Percentiles rank a stretch among this genome's conserved stretches.
phyloP scores from a whole-genome alignment of 92 coral and sea anemone species.

The Epizoanthus scotinus region DNA sequence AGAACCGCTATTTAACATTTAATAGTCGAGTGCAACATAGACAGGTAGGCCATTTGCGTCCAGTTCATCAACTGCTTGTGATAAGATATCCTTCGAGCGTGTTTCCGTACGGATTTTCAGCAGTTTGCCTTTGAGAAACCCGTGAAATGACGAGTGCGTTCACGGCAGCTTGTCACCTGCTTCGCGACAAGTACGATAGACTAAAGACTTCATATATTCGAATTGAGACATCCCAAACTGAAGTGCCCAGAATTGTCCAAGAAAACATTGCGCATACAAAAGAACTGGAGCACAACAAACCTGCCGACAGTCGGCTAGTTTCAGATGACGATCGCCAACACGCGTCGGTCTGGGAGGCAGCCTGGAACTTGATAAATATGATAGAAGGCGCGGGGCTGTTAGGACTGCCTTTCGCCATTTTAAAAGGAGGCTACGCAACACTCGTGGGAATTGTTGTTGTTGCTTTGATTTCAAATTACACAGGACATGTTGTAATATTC shows the following conservation, averaged over 20 bases:
- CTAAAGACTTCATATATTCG: background rate
- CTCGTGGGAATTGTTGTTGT: constrained; percentile 47
- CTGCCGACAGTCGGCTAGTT: too few species aligned
- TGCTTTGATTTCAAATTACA: constrained; percentile 60
- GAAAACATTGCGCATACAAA: background rate
- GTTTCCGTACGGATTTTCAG: too few species aligned
- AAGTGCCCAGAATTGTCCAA: background rate
- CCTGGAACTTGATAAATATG: constrained; percentile 63
- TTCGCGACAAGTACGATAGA: background rate
- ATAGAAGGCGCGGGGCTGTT: constrained; percentile 59
- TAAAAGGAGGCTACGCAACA: constrained; percentile 57
- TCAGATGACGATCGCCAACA: constrained; percentile 9
- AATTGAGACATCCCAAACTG: background rate
- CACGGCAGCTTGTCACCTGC: background rate
- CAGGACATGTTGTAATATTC: constrained; percentile 56
- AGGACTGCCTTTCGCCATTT: constrained; percentile 58
- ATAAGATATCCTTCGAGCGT: too few species aligned
- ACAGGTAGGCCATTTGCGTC: too few species aligned
- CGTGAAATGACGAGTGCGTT: background rate
- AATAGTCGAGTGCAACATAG: too few species aligned
- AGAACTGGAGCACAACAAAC: background rate
- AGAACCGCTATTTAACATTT: too few species aligned
- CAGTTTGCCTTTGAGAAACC: too few species aligned
- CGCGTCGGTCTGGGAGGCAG: constrained; percentile 46
- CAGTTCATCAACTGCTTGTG: too few species aligned